These are phyloP conservation scores for Sinocyclocheilus grahami DNA, from an alignment of 2,113 vertebrate genomes.

Conservation along the genomic window DNA sequence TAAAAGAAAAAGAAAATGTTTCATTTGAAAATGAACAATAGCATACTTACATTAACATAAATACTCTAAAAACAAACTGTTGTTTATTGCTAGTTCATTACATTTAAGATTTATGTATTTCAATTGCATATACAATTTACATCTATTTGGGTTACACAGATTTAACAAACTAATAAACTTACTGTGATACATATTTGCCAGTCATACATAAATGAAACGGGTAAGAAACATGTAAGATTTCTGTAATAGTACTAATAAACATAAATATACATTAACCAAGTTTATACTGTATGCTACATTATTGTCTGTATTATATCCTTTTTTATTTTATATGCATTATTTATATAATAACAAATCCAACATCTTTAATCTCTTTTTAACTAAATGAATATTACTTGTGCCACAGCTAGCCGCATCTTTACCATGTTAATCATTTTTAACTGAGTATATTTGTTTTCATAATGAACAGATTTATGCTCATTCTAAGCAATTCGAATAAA, in stretches of 20 bases:
- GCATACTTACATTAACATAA: not conserved
- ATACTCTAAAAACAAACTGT: not conserved
- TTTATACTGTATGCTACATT: not conserved
- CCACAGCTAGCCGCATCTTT: not conserved
- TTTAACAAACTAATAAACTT: not conserved
- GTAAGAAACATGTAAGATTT: not conserved
- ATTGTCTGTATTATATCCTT: not conserved
- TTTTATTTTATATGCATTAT: not conserved
- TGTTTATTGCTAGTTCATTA: not conserved
- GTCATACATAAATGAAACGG: not conserved
- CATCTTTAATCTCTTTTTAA: not conserved
- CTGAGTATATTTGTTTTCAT: not conserved
- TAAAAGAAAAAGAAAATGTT: not conserved
- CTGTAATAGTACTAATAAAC: not conserved
- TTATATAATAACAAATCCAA: not conserved
- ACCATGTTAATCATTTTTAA: not conserved
- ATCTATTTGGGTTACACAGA: not conserved
- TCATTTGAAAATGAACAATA: not conserved
- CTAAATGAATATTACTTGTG: not conserved
- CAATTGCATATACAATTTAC: not conserved
- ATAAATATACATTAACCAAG: not conserved
- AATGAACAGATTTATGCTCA: not conserved
- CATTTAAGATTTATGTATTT: not conserved
- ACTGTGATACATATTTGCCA: not conserved
- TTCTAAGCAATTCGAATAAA: not conserved